Conservation (phyloP, 1,140 invertebrate genomes). For the Macrocentrus cingulum region DNA sequence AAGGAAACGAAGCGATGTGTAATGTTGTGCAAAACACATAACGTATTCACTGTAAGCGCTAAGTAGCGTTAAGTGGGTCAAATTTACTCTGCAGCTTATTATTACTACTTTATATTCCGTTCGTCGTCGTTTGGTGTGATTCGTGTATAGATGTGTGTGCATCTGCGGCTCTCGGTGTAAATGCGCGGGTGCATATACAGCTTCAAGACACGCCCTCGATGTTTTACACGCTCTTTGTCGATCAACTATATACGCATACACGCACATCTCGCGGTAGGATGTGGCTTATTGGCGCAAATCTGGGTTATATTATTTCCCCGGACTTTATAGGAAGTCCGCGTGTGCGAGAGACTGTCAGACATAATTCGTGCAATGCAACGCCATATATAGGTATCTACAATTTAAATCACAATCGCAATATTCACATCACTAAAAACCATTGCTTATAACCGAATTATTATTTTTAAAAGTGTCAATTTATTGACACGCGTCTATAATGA, state of each 20-base stretch:
- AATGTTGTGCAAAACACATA: conserved; percentile 59
- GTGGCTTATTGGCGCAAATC: conserved; percentile 55
- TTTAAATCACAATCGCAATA: not conserved
- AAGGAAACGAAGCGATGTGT: conserved; percentile 38
- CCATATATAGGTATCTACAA: conserved; percentile 6
- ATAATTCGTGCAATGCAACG: conserved; percentile 23
- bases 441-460: not conserved
- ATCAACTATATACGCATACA: conserved; percentile 24
- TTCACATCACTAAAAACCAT: not conserved
- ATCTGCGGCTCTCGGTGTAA: conserved; percentile 1
- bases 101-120: conserved; percentile 58
- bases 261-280: conserved; percentile 41
- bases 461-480: no score
- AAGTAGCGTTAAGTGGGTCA: conserved; percentile 58
- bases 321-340: conserved; percentile 29
- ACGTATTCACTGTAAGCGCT: conserved; percentile 57
- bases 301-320: conserved; percentile 53
- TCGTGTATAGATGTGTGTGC: conserved; percentile 26
- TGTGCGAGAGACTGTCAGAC: conserved; percentile 18
- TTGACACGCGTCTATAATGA: no score
- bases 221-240: conserved; percentile 11
- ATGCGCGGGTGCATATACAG: conserved; percentile 6
- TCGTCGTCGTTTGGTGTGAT: conserved; percentile 16
- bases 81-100: conserved; percentile 57
- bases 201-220: conserved; percentile 6